A percentile compares a stretch with the other conserved stretches of the same genome.
Evolutionary conservation across 2,113 vertebrate genomes (phyloP).

Genomic region (Thomomys bottae): DNA sequence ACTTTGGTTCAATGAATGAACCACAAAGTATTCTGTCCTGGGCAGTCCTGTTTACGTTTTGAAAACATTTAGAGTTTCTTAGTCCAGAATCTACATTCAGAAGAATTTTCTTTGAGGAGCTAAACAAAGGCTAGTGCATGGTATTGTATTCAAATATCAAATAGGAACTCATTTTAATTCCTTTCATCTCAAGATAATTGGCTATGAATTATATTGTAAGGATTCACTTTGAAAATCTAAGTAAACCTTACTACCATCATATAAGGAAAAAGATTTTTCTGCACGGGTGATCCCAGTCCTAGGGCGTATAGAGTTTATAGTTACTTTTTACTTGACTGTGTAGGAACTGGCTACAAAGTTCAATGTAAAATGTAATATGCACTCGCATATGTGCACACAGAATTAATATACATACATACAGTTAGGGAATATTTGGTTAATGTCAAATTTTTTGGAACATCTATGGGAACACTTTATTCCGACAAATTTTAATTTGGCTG

Average conservation of each 20-base stretch:
- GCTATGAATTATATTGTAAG: constrained; percentile 8
- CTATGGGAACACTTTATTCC: not conserved
- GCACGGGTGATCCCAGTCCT: not conserved
- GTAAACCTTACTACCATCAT: not conserved
- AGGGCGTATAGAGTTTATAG: not conserved
- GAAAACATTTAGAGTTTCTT: not conserved
- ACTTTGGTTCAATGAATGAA: not conserved
- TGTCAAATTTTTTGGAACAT: not conserved
- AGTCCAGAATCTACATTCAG: not conserved
- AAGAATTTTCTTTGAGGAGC: not conserved
- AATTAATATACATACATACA: not conserved
- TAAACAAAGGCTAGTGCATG: not conserved
- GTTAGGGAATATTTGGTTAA: constrained; percentile 22
- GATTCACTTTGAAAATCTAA: not conserved
- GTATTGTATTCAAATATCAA: constrained; percentile 17
- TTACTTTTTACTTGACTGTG: constrained; percentile 3
- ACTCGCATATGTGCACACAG: not conserved
- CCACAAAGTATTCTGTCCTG: not conserved
- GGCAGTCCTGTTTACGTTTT: not conserved
- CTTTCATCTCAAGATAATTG: constrained; percentile 10
- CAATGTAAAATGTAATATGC: not conserved
- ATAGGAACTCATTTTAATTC: constrained; percentile 24
- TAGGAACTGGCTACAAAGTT: not conserved
- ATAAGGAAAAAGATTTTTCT: not conserved
- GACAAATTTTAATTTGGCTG: constrained; percentile 55